These are phyloP conservation scores for Lepus townsendii DNA, from an alignment of 2,797 vertebrate species.

Conservation along the genomic window DNA sequence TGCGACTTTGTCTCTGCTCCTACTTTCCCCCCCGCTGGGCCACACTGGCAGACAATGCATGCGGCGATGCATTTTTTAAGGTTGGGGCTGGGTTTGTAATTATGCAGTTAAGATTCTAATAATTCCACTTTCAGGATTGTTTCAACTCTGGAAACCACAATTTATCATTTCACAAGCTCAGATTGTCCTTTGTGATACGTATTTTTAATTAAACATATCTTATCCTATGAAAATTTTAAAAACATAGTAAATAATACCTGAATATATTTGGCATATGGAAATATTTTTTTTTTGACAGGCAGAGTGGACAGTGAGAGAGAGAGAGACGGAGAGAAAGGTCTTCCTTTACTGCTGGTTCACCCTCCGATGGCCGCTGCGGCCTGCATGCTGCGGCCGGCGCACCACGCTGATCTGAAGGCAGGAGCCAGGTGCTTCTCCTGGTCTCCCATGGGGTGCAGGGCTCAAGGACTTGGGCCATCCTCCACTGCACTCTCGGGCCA, in stretches of 20 bases:
- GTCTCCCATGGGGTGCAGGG: too few species aligned
- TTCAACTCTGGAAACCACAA: constrained; percentile 24
- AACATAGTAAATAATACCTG: constrained; percentile 17
- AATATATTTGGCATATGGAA: constrained; percentile 17
- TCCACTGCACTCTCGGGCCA: too few species aligned
- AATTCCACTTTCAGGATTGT: not conserved
- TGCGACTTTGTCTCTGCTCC: not conserved
- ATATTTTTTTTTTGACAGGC: not conserved
- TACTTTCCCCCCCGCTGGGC: constrained; percentile 21
- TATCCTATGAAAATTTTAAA: not conserved
- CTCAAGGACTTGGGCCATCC: too few species aligned
- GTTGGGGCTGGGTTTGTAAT: not conserved
- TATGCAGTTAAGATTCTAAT: not conserved
- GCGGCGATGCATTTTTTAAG: not conserved
- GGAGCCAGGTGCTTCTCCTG: too few species aligned
- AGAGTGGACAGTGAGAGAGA: too few species aligned
- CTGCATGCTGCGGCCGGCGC: too few species aligned
- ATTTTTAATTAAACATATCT: constrained; percentile 54
- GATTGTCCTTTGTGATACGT: constrained; percentile 10
- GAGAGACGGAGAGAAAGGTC: too few species aligned
- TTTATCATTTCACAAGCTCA: constrained; percentile 40
- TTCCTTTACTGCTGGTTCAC: too few species aligned
- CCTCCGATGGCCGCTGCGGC: too few species aligned
- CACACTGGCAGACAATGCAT: not conserved
- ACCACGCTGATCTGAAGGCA: too few species aligned